Base-by-base conservation (phyloP, 2,113 vertebrate species). In the Fregata magnificens region DNA sequence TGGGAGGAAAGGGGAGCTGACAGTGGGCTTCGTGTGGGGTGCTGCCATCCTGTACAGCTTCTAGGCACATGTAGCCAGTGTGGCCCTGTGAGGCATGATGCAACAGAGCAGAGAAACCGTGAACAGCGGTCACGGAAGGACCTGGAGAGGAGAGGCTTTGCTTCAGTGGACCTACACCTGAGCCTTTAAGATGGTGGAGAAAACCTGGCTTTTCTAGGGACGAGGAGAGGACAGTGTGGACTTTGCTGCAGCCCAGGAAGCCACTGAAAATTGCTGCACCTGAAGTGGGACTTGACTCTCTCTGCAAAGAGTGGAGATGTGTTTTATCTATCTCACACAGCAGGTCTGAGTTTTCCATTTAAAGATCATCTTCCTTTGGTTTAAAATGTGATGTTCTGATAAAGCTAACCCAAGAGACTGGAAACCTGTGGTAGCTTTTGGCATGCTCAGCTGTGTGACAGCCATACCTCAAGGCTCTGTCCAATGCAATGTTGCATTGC, bases 51-150 rank as follows among this genome's bases (percentile, higher is more conserved):
- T 81, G 21, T 7, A 24, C 52, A 52, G 18, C 20, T 72, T 34
- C 40, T 59, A 29, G 42, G 7, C 15, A 8, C 2, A 0, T 2
- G 2, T 28, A 50, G 38, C 10, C 5, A 3, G 34, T 5, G 20
- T 9, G 6, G 24, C 32, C 50, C 69, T 45, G 25, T 42, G 7
- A 85, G 12, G 7, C 22, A 31, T 0, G 2, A 8, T 24, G 36
- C 38, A 1, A 29, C 24, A 19, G 14, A 58, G 19, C 31, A 76
- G 47, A 47, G n/a, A 55, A 90, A 42, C 10, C 1, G 0, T n/a
- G 15, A 73, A 22, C 31, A 66, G 13, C 0, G 0, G 8, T 42
- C 1, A 3, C 42, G 16, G 42, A 63, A 82, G 25, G 18, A 53
- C 3, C 7, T 32, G 32, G n/a, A 82, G 31, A 71, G 49, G 10